phyloP scores from a whole-genome alignment of 2,888 invertebrate species.

The Ornithoptera alexandrae region DNA sequence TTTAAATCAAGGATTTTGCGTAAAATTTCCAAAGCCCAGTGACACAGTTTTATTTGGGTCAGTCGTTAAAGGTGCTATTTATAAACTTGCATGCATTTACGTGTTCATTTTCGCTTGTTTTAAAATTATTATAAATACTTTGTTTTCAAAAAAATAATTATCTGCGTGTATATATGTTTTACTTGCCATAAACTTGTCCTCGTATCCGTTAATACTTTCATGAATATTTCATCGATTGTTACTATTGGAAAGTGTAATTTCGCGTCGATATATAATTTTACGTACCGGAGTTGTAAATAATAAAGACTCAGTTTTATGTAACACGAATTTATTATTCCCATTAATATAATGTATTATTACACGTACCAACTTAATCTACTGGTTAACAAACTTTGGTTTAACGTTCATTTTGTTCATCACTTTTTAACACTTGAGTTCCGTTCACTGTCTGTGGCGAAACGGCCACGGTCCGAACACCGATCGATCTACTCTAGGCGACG shows the following conservation, averaged over 20 bases:
- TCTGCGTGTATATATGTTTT: neutral
- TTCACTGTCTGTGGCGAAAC: conserved; percentile 8
- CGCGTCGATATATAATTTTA: conserved; percentile 23
- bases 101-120: neutral
- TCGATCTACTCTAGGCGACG: conserved; percentile 14
- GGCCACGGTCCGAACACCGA: conserved; percentile 10
- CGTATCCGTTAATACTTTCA: neutral
- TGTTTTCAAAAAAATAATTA: neutral
- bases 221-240: neutral
- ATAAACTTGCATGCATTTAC: neutral
- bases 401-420: conserved; percentile 38
- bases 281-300: conserved; percentile 34
- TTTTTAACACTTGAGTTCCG: conserved; percentile 30
- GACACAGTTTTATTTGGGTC: conserved; percentile 25
- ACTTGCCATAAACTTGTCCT: neutral
- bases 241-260: neutral
- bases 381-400: conserved; percentile 34
- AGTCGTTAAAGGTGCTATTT: conserved; percentile 5
- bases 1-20: conserved; percentile 5
- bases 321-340: conserved; percentile 39
- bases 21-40: conserved; percentile 6
- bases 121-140: neutral
- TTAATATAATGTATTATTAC: conserved; percentile 21
- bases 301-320: conserved; percentile 25
- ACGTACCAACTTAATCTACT: conserved; percentile 33